Conservation (phyloP, 2,888 invertebrate species). For the Alviniconcha strummeri region DNA sequence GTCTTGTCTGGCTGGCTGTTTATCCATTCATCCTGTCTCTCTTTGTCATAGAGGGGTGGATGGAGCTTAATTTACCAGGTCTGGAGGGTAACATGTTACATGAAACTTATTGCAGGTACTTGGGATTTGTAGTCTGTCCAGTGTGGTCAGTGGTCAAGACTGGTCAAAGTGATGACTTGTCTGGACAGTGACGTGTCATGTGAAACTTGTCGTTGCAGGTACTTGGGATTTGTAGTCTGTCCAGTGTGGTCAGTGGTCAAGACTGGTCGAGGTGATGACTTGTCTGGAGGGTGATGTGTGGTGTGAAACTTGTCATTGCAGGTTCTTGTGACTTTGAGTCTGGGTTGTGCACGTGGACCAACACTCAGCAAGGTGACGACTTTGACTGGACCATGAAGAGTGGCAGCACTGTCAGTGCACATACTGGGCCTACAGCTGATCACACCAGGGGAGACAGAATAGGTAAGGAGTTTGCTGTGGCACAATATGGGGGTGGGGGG, state of each 20-base stretch:
- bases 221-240: no score
- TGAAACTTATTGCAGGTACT: not conserved
- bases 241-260: no score
- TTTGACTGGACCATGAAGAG: slow-evolving; percentile 66
- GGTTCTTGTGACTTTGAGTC: slow-evolving; percentile 71
- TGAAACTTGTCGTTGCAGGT: no score
- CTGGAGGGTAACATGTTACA: not conserved
- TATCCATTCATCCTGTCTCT: no score
- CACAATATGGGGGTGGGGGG: slow-evolving; percentile 28
- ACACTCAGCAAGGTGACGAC: slow-evolving; percentile 57
- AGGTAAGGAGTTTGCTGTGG: not conserved
- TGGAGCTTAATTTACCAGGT: not conserved
- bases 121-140: no score
- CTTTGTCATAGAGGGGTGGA: no score
- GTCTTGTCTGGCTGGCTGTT: no score
- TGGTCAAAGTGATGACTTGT: no score
- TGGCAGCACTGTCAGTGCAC: slow-evolving; percentile 7
- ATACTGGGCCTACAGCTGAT: slow-evolving; percentile 42
- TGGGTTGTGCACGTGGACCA: slow-evolving; percentile 69
- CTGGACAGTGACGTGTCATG: no score
- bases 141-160: no score
- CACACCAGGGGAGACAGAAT: slow-evolving; percentile 40
- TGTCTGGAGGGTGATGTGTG: not conserved
- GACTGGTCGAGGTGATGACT: no score
- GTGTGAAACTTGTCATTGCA: slow-evolving; percentile 2